Conservation (phyloP, 2,113 vertebrate genomes). For the Asarcornis scutulata region DNA sequence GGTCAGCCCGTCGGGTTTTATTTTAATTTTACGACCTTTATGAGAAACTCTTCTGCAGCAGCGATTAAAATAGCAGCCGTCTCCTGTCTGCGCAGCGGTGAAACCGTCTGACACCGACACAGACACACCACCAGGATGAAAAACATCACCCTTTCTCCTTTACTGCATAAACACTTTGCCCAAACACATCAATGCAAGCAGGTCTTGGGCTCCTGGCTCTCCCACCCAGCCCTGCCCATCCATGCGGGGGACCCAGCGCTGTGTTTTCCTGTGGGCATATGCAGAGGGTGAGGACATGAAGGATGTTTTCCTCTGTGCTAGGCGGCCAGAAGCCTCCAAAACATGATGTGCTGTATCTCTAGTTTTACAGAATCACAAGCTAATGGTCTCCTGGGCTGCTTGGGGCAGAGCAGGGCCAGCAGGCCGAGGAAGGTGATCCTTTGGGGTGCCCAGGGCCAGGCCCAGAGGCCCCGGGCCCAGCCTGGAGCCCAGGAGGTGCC, state of each 20-base stretch:
- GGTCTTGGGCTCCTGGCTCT: not conserved
- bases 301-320: not conserved
- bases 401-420: not conserved
- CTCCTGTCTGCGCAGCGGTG: not conserved
- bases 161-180: not conserved
- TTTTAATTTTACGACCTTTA: constrained; percentile 61
- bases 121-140: not conserved
- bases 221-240: not conserved
- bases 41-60: constrained; percentile 21
- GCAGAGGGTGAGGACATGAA: not conserved
- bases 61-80: constrained; percentile 48
- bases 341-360: not conserved
- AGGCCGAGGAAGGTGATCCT: not conserved
- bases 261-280: not conserved
- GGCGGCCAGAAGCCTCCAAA: not conserved
- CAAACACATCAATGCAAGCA: not conserved
- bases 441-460: too few species aligned
- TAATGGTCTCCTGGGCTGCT: not conserved
- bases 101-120: not conserved
- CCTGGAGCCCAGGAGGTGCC: too few species aligned
- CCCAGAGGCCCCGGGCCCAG: too few species aligned
- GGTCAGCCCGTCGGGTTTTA: constrained; percentile 35
- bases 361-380: not conserved
- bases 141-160: not conserved
- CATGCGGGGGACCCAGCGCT: not conserved